phyloP scores from a whole-genome alignment of 1,140 invertebrate species.

The Macrotrachela quadricornifera region DNA sequence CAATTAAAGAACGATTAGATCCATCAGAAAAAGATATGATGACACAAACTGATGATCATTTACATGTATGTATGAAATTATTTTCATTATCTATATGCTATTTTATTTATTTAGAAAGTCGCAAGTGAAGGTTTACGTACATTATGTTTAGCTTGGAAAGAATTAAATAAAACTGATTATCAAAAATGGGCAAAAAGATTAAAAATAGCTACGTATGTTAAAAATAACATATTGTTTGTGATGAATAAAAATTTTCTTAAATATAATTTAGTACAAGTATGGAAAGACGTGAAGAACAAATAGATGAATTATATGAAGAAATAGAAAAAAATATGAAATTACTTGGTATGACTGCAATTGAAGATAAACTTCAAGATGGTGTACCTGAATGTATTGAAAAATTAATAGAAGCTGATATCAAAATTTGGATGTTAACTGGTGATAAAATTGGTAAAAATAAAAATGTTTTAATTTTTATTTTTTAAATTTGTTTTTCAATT shows the following conservation, averaged over 20 bases:
- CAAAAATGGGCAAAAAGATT: conserved; percentile 70
- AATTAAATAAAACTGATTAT: conserved; percentile 64
- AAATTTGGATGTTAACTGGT: conserved; percentile 95
- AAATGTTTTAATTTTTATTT: conserved; percentile 14
- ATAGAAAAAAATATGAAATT: conserved; percentile 73
- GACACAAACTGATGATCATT: conserved; percentile 57
- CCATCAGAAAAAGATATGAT: conserved; percentile 9
- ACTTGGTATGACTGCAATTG: conserved; percentile 80
- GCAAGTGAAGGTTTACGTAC: conserved; percentile 84
- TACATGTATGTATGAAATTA: conserved; percentile 47
- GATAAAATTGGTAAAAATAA: conserved; percentile 48
- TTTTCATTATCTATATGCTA: too few relatives aligned
- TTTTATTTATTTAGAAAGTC: conserved; percentile 36
- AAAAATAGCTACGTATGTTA: conserved; percentile 46
- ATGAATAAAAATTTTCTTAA: conserved; percentile 36
- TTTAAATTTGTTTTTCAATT: not conserved
- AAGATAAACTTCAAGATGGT: conserved; percentile 95
- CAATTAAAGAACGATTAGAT: conserved; percentile 76
- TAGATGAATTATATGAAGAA: conserved; percentile 84
- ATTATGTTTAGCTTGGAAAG: conserved; percentile 56
- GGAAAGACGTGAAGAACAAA: conserved; percentile 63
- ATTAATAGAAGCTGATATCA: conserved; percentile 73
- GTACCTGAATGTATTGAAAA: conserved; percentile 84
- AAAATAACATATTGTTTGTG: not conserved
- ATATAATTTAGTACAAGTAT: conserved; percentile 41